Evolutionary conservation across 2,797 vertebrate species (phyloP).

Genomic region (Nyctalus aviator): DNA sequence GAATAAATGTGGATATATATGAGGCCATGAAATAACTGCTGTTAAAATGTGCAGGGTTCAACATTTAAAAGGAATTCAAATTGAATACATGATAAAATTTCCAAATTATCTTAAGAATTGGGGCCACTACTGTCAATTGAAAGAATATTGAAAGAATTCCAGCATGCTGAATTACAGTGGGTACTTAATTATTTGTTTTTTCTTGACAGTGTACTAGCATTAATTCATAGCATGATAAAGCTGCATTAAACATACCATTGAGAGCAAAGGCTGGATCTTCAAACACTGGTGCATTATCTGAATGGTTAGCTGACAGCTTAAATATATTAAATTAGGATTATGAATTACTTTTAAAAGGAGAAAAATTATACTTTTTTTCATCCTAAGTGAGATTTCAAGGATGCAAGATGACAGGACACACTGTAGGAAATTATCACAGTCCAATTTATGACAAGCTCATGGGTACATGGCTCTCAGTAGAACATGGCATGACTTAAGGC

Average conservation of each 20-base stretch:
- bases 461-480: background rate
- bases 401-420: background rate
- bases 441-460: background rate
- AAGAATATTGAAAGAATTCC: constrained; percentile 63
- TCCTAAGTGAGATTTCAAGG: constrained; percentile 3
- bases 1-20: constrained; percentile 58
- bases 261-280: constrained; percentile 18
- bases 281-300: constrained; percentile 17
- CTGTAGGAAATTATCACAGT: background rate
- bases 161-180: constrained; percentile 42
- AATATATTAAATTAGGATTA: constrained; percentile 51
- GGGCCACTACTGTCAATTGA: constrained; percentile 62
- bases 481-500: background rate
- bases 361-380: constrained; percentile 40
- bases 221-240: constrained; percentile 70
- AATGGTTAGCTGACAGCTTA: constrained; percentile 65
- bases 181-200: constrained; percentile 78
- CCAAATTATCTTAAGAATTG: constrained; percentile 76
- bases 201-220: constrained; percentile 72
- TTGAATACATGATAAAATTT: constrained; percentile 72
- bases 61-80: constrained; percentile 62
- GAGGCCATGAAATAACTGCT: constrained; percentile 47
- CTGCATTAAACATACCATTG: constrained; percentile 33
- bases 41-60: constrained; percentile 67
- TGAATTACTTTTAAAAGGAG: constrained; percentile 64